Percentiles rank a stretch among this genome's conserved stretches.
Conservation (phyloP, 2,113 vertebrate species). For the Sebastes fasciatus region DNA sequence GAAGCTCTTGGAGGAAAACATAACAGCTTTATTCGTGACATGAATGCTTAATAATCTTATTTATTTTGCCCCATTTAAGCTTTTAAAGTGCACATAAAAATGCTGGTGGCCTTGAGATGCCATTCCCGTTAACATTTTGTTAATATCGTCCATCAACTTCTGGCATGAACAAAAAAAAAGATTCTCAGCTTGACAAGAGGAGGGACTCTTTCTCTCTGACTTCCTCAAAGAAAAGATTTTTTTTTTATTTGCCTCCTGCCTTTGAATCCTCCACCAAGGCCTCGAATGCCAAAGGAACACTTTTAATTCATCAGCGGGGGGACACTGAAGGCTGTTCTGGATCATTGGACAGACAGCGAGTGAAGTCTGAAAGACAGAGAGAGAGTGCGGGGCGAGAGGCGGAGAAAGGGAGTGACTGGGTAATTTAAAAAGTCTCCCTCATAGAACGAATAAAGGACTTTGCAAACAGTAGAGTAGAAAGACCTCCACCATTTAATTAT, state of each 20-base stretch:
- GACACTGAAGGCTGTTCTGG: conserved; percentile 74
- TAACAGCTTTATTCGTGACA: conserved; percentile 33
- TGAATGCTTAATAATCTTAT: conserved; percentile 21
- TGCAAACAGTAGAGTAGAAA: conserved; percentile 68
- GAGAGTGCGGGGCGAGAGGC: conserved; percentile 46
- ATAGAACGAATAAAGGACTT: conserved; percentile 72
- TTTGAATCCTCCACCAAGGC: conserved; percentile 63
- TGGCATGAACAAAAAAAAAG: not conserved
- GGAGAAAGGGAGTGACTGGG: conserved; percentile 60
- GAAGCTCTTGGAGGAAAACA: conserved; percentile 39
- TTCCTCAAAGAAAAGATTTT: conserved; percentile 31
- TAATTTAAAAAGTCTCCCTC: conserved; percentile 74
- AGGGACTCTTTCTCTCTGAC: conserved; percentile 27
- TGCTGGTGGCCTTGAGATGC: conserved; percentile 41
- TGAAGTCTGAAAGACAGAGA: conserved; percentile 66
- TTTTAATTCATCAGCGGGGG: conserved; percentile 73
- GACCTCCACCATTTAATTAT: conserved; percentile 79
- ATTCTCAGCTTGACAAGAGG: conserved; percentile 20
- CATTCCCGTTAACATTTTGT: conserved; percentile 34
- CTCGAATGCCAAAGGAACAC: conserved; percentile 67
- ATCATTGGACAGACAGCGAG: conserved; percentile 72
- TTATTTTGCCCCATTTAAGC: conserved; percentile 30
- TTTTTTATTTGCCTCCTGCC: conserved; percentile 42
- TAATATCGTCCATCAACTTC: conserved; percentile 34
- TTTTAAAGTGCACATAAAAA: conserved; percentile 29